A percentile compares a stretch with the other conserved stretches of the same genome.
Evolutionary conservation across 2,113 vertebrate genomes (phyloP).

Genomic region (Athene noctua): DNA sequence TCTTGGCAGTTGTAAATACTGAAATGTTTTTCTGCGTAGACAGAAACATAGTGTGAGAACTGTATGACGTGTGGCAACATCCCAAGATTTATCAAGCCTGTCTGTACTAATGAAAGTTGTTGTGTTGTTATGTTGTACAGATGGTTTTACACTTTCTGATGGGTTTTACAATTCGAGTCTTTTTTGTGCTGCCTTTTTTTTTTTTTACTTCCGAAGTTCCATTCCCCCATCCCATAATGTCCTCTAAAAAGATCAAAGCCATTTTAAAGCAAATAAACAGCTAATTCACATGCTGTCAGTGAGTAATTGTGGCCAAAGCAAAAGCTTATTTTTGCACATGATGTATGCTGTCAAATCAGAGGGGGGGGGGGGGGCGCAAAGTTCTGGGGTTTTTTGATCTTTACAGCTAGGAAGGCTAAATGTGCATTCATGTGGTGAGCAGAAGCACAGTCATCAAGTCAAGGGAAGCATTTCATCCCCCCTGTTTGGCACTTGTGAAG

Average conservation of each 20-base stretch:
- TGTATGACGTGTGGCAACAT: slow-evolving; percentile 53
- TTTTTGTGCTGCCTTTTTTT: neutral
- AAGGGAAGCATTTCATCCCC: fast-evolving
- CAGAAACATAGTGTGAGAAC: slow-evolving; percentile 54
- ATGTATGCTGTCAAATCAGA: neutral
- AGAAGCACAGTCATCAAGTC: neutral
- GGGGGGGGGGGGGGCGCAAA: neutral
- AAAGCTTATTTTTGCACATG: neutral
- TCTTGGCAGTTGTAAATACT: slow-evolving; percentile 69
- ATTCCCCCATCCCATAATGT: neutral
- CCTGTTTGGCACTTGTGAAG: neutral
- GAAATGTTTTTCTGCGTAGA: slow-evolving; percentile 59
- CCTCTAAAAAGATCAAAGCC: neutral
- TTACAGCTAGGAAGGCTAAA: neutral
- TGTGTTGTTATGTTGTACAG: slow-evolving; percentile 43
- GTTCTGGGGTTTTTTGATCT: neutral
- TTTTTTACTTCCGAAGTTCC: neutral
- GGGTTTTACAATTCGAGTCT: slow-evolving; percentile 33
- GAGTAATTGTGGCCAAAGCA: neutral
- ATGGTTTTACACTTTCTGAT: slow-evolving; percentile 53
- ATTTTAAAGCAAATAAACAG: neutral
- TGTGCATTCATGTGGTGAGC: neutral
- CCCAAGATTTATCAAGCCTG: slow-evolving; percentile 67
- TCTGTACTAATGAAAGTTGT: slow-evolving; percentile 59
- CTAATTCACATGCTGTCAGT: neutral